Conservation (phyloP, 2,888 invertebrate genomes). For the Itoplectis maculator region DNA sequence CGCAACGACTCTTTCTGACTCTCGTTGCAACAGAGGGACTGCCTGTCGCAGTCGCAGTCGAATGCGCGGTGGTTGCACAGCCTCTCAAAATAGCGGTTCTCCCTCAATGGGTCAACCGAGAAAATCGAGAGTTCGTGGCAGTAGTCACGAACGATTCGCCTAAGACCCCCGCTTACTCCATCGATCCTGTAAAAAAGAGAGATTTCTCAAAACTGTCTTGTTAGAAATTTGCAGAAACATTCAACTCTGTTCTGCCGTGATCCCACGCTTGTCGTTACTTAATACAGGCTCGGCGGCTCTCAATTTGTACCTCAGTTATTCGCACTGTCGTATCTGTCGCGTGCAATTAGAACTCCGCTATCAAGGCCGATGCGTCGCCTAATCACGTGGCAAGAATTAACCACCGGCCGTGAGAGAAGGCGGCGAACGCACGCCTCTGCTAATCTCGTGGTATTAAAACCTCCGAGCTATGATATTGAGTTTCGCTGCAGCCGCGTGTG, state of each 20-base stretch:
- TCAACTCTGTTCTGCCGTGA: background rate
- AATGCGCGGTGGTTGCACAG: conserved; percentile 26
- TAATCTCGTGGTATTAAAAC: conserved; percentile 42
- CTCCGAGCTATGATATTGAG: conserved; percentile 2
- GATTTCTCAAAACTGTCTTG: no score
- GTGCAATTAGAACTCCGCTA: conserved; percentile 57
- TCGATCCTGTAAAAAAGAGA: no score
- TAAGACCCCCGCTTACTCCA: background rate
- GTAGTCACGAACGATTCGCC: background rate
- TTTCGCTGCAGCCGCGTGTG: conserved; percentile 11
- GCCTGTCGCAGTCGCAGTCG: conserved; percentile 6
- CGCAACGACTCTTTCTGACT: conserved; percentile 3
- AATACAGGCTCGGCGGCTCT: background rate
- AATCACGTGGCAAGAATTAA: conserved; percentile 49
- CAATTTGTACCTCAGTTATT: conserved; percentile 30
- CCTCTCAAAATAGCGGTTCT: conserved; percentile 33
- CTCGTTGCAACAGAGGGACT: conserved; percentile 37
- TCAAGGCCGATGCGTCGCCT: conserved; percentile 57
- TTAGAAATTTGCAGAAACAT: background rate
- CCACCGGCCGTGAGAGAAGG: conserved; percentile 40
- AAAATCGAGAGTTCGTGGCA: conserved; percentile 13
- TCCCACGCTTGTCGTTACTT: background rate
- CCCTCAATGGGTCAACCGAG: conserved; percentile 39
- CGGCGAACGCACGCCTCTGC: conserved; percentile 31
- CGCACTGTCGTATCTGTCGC: conserved; percentile 32